phyloP scores from a whole-genome alignment of 2,113 vertebrate species.

The Stigmatopora nigra region DNA sequence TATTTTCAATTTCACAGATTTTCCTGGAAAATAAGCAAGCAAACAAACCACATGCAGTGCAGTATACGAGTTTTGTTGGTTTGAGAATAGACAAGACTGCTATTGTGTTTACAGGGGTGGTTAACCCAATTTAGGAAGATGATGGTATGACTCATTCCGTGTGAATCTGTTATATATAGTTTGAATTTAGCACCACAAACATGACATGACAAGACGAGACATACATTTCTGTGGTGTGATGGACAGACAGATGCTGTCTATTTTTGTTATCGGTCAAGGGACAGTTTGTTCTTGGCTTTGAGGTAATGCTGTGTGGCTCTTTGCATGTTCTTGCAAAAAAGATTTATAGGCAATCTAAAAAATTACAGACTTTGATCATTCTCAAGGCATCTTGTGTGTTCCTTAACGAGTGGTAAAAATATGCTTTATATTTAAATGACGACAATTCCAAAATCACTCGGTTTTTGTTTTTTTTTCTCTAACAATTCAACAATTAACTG shows the following conservation, averaged over 20 bases:
- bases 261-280: slow-evolving; percentile 3
- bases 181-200: neutral
- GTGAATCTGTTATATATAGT: neutral
- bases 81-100: slow-evolving; percentile 13
- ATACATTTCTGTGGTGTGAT: neutral
- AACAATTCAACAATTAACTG: neutral
- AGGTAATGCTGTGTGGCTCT: slow-evolving; percentile 1
- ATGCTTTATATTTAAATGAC: neutral
- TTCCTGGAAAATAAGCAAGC: slow-evolving; percentile 19
- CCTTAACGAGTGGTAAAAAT: neutral
- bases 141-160: neutral
- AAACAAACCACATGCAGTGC: slow-evolving; percentile 11
- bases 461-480: neutral
- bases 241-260: neutral
- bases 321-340: neutral
- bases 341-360: neutral
- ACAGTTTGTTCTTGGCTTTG: slow-evolving; percentile 8
- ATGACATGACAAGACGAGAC: slow-evolving; percentile 4
- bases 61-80: slow-evolving; percentile 1
- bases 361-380: slow-evolving; percentile 2
- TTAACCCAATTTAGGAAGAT: neutral
- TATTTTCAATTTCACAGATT: slow-evolving; percentile 17
- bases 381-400: slow-evolving; percentile 7
- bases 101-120: neutral
- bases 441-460: neutral